Percentiles rank a stretch among this genome's conserved stretches.
These are phyloP conservation scores for Lycia hirtaria DNA, from an alignment of 2,888 invertebrate genomes.

Conservation along the genomic window DNA sequence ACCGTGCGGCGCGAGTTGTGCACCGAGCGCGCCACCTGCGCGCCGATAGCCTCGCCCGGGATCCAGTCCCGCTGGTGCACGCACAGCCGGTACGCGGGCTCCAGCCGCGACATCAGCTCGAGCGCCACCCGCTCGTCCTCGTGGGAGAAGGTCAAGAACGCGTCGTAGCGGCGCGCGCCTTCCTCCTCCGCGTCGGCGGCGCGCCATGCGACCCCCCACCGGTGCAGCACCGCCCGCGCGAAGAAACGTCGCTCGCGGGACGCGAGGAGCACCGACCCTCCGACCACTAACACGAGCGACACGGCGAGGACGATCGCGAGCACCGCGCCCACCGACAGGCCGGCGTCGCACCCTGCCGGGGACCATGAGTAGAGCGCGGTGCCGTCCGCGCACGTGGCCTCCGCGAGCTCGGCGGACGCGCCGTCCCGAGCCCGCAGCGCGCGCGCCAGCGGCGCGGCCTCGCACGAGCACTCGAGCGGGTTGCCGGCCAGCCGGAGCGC, in stretches of 20 bases:
- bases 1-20: conserved; percentile 4
- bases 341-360: no score
- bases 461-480: background rate
- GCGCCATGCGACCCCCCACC: background rate
- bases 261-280: background rate
- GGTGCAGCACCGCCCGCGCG: background rate
- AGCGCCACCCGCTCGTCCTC: background rate
- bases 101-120: conserved; percentile 6
- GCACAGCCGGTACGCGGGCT: conserved; percentile 2
- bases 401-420: background rate
- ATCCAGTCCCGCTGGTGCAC: conserved; percentile 1
- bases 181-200: background rate
- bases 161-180: background rate
- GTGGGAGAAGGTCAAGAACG: conserved; percentile 5
- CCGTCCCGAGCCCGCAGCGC: background rate
- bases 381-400: background rate
- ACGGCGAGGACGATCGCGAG: background rate
- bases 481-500: background rate
- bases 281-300: background rate
- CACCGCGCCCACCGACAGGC: no score
- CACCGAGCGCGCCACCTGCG: background rate
- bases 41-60: background rate
- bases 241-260: background rate
- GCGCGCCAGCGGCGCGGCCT: background rate
- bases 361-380: background rate